Percentiles rank a stretch among this genome's conserved stretches.
Evolutionary conservation across 2,113 vertebrate genomes (phyloP).

Genomic region (Barbus barbus): DNA sequence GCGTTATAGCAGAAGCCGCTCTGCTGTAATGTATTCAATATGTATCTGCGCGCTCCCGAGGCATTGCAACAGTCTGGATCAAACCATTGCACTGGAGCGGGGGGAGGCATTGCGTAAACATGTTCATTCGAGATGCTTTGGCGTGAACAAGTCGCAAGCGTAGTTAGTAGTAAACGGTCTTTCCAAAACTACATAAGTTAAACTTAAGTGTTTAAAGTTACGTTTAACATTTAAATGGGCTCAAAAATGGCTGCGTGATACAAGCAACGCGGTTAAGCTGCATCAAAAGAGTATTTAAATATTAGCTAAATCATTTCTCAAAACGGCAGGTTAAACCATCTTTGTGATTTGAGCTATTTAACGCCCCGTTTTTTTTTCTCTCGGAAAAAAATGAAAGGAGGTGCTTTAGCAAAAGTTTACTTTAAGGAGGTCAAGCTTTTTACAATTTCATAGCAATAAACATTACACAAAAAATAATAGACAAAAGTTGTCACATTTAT

Average conservation of each 20-base stretch:
- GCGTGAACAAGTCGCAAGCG: not conserved
- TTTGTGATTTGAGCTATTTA: not conserved
- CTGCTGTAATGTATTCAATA: conserved; percentile 49
- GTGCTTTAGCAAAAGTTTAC: not conserved
- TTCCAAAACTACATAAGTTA: not conserved
- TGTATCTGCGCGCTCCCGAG: conserved; percentile 54
- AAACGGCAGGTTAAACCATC: not conserved
- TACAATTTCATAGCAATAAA: not conserved
- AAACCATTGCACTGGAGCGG: conserved; percentile 56
- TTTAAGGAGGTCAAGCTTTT: not conserved
- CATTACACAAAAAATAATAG: not conserved
- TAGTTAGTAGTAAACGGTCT: not conserved
- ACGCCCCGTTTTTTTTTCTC: not conserved
- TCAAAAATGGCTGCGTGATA: not conserved
- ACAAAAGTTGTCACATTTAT: not conserved
- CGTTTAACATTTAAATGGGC: not conserved
- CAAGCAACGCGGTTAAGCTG: not conserved
- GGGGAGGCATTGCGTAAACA: conserved; percentile 36
- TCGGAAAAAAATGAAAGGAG: not conserved
- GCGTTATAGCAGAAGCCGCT: not conserved
- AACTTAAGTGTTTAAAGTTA: not conserved
- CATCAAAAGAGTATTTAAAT: not conserved
- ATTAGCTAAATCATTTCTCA: not conserved
- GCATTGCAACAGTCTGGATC: conserved; percentile 68
- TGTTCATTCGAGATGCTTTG: not conserved